Percentiles rank a stretch among this genome's conserved stretches.
Conservation (phyloP, 2,888 invertebrate species). For the Oeneis ivallda region DNA sequence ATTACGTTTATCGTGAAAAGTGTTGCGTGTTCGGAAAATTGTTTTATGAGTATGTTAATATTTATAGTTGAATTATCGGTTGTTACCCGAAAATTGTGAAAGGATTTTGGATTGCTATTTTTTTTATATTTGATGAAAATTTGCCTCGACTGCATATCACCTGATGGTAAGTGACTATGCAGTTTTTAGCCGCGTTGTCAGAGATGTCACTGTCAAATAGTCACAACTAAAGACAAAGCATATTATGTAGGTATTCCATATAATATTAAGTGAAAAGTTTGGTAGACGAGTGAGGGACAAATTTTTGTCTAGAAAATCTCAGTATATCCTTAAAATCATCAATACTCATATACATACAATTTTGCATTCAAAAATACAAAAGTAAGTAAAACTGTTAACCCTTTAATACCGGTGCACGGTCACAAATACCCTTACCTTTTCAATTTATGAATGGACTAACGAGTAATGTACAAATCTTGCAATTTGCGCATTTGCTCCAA, state of each 20-base stretch:
- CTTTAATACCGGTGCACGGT: slow-evolving; percentile 10
- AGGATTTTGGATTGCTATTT: slow-evolving; percentile 1
- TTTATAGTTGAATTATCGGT: slow-evolving; percentile 9
- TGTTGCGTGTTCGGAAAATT: slow-evolving; percentile 31
- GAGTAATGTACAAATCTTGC: slow-evolving; percentile 1
- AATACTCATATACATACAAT: too few species aligned
- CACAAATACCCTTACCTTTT: slow-evolving; percentile 1
- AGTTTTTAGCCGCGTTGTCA: too few species aligned
- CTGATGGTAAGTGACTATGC: too few species aligned
- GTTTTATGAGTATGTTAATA: slow-evolving; percentile 16
- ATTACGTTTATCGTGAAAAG: slow-evolving; percentile 28
- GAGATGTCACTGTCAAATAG: too few species aligned
- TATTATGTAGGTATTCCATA: too few species aligned
- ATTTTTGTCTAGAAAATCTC: too few species aligned
- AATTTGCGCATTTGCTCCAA: slow-evolving; percentile 18
- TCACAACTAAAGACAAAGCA: too few species aligned
- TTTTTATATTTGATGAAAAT: too few species aligned
- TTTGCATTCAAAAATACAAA: background rate
- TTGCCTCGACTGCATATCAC: too few species aligned
- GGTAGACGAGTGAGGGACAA: too few species aligned
- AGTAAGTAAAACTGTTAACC: slow-evolving; percentile 2
- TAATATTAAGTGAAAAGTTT: too few species aligned
- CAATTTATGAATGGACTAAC: slow-evolving; percentile 6
- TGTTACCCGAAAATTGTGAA: background rate
- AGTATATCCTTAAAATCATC: too few species aligned